Conservation (phyloP, 2,113 vertebrate species). For the Nansenia antarctica region DNA sequence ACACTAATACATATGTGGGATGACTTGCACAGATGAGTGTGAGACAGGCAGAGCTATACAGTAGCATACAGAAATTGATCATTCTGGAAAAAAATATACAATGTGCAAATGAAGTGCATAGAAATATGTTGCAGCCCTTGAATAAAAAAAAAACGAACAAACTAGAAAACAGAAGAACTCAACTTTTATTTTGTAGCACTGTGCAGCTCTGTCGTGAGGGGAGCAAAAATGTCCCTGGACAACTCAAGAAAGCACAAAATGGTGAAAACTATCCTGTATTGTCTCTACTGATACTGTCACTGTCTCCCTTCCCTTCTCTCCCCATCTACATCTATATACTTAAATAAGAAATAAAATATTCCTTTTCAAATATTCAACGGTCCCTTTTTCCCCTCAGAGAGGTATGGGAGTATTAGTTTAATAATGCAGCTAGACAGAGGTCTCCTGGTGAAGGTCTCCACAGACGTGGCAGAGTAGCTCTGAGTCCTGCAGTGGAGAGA, state of each 20-base stretch:
- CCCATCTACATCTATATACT: conserved; percentile 66
- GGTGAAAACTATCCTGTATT: background rate
- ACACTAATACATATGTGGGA: too few relatives aligned
- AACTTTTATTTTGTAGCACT: too few relatives aligned
- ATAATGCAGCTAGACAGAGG: conserved; percentile 78
- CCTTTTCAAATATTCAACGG: conserved; percentile 79
- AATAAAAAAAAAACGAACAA: too few relatives aligned
- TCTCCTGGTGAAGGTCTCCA: conserved; percentile 72
- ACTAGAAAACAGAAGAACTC: too few relatives aligned
- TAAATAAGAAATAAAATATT: conserved; percentile 74
- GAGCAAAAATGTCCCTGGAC: background rate
- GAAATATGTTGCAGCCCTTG: background rate
- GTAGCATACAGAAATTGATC: background rate
- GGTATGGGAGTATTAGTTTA: conserved; percentile 73
- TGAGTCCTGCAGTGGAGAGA: conserved; percentile 68
- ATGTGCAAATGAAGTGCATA: background rate
- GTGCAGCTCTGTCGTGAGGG: background rate
- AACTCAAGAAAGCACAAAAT: background rate
- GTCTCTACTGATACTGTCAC: conserved; percentile 45
- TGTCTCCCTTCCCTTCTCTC: conserved; percentile 35
- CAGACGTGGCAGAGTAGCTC: conserved; percentile 70
- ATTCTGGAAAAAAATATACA: too few relatives aligned
- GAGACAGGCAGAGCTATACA: background rate
- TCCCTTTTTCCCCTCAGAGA: conserved; percentile 66
- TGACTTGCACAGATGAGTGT: background rate